These are phyloP conservation scores for Discoglossus pictus DNA, from an alignment of 2,797 vertebrate genomes.

Conservation along the genomic window DNA sequence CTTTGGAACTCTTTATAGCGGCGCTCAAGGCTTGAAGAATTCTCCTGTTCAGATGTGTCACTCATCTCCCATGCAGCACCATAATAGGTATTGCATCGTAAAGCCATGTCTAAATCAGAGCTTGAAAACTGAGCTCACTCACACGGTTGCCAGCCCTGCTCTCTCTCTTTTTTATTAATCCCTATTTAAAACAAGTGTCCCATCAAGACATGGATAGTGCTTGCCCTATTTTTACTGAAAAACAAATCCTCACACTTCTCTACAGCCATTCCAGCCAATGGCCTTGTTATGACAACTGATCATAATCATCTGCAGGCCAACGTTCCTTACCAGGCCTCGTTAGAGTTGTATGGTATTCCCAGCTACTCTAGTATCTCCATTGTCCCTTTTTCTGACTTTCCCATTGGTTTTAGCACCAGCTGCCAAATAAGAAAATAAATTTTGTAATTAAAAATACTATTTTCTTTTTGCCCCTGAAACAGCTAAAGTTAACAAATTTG, in stretches of 20 bases:
- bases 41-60: constrained; percentile 37
- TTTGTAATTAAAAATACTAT: constrained; percentile 2
- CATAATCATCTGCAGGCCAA: constrained; percentile 13
- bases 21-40: constrained; percentile 14
- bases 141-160: constrained; percentile 8
- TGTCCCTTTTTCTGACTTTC: no score
- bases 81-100: constrained; percentile 33
- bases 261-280: no score
- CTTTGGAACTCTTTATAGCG: background rate
- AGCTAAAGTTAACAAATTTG: background rate
- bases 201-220: constrained; percentile 29
- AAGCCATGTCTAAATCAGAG: constrained; percentile 30
- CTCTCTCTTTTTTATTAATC: constrained; percentile 11
- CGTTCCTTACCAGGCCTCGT: background rate
- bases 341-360: constrained; percentile 1
- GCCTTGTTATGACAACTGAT: constrained; percentile 41
- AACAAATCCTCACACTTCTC: constrained; percentile 2
- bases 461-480: background rate
- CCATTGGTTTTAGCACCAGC: no score
- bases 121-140: constrained; percentile 23
- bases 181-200: constrained; percentile 39
- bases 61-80: constrained; percentile 26
- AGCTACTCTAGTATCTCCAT: no score
- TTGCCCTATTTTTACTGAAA: constrained; percentile 8
- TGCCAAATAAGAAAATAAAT: no score